Evolutionary conservation across 1,140 invertebrate species (phyloP), one percentile per base, ranked within the genome.

Genomic region (Leguminivora glycinivorella): DNA sequence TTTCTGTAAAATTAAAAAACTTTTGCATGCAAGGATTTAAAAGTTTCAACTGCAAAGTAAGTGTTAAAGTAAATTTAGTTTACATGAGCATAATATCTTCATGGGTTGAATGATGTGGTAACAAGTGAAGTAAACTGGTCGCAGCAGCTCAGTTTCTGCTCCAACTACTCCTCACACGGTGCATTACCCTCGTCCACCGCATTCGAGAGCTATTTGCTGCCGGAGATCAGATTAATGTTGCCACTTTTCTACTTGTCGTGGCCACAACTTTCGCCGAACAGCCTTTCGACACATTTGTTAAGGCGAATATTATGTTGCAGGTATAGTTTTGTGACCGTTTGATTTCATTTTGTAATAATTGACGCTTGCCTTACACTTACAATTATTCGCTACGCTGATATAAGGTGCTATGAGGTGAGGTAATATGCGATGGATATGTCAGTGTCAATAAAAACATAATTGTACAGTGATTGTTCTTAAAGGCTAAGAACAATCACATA

Each of bases 171-270:
- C 73, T 83, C 79, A 82, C 78, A 87, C 88, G 86, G 80, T 81
- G 83, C 85, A 90, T 88, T 90, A 87, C 80, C 78, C 83, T 80
- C 83, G 83, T 82, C 84, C 84, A 85, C 83, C 81, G 78, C 84
- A 86, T 83, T 84, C 80, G 77, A 86, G 81, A 84, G 81, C 87
- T 86, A 87, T 87, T 89, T 83, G 83, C 82, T 80, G 80, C 76
- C 80, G 74, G 82, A 83, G 84, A 87, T 88, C 83, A 85, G 83
- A 86, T 90, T 88, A 88, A 90, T 88, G 85, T 82, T 75, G 74
- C 80, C 84, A 88, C 82, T 89, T 88, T 85, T 85, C 82, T 83
- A 82, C 81, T 82, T 82, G 79, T 85, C 81, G 78, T 74, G 72
- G 76, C 81, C 81, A 80, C 76, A 40, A 79, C 73, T 68, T 56